Percentiles rank a stretch among this genome's conserved stretches.
phyloP scores from a whole-genome alignment of 2,113 vertebrate genomes.

The Echinops telfairi region DNA sequence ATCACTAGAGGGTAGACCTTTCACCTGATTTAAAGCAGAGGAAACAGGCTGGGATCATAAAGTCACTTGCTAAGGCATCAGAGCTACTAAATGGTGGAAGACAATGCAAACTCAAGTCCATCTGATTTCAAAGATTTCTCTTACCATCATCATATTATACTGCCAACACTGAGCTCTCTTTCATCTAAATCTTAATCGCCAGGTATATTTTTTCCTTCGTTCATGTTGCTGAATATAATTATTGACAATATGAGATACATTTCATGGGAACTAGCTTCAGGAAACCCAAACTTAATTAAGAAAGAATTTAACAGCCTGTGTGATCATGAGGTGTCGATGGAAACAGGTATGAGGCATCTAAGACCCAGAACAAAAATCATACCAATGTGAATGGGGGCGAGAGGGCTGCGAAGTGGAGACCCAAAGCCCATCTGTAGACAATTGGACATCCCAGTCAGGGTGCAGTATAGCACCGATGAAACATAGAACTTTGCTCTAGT shows the following conservation, averaged over 20 bases:
- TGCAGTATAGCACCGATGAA: no score
- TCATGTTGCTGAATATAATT: constrained; percentile 5
- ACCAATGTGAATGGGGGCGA: no score
- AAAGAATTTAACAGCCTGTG: not conserved
- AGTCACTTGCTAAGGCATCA: not conserved
- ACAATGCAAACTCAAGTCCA: constrained; percentile 46
- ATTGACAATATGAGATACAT: not conserved
- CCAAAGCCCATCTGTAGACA: no score
- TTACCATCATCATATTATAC: not conserved
- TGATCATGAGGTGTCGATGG: no score
- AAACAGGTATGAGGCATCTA: no score
- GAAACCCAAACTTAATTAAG: constrained; percentile 34
- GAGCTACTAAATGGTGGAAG: not conserved
- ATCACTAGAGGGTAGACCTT: not conserved
- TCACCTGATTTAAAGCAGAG: constrained; percentile 5
- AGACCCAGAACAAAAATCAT: no score
- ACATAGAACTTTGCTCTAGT: no score
- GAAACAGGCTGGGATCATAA: not conserved
- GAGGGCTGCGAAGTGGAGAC: no score
- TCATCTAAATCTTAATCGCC: not conserved
- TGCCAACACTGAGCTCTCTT: not conserved
- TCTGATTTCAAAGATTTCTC: not conserved
- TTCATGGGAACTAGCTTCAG: constrained; percentile 4
- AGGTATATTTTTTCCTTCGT: not conserved
- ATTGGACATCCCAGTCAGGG: no score